Evolutionary conservation across 2,113 vertebrate species (phyloP).

Genomic region (Mesitornis unicolor): DNA sequence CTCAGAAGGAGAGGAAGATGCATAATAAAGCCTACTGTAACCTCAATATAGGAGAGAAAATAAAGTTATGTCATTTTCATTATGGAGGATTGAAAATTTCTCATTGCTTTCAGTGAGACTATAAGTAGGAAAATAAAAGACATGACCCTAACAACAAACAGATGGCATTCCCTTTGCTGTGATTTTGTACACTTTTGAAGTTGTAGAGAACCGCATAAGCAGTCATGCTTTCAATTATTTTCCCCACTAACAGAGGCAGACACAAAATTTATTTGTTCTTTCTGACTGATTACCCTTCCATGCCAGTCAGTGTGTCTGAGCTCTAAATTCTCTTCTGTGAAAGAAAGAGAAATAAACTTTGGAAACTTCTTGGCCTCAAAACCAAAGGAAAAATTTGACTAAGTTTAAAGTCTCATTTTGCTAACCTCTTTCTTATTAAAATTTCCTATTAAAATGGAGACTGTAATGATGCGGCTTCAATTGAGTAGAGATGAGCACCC

Average conservation of each 20-base stretch:
- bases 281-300: conserved; percentile 72
- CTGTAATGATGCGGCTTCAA: neutral
- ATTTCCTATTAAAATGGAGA: too few relatives aligned
- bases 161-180: conserved; percentile 69
- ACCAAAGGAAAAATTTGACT: conserved; percentile 39
- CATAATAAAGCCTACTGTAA: conserved; percentile 33
- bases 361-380: conserved; percentile 46
- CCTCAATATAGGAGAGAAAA: conserved; percentile 24
- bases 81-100: conserved; percentile 47
- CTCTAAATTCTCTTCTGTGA: conserved; percentile 56
- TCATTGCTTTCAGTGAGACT: conserved; percentile 58
- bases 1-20: conserved; percentile 27
- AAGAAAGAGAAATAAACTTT: conserved; percentile 64
- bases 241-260: conserved; percentile 66
- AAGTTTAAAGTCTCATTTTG: conserved; percentile 58
- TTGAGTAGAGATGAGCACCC: neutral
- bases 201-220: conserved; percentile 67
- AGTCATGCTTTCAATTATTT: conserved; percentile 80
- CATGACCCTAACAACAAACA: conserved; percentile 77
- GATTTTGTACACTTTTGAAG: conserved; percentile 75
- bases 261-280: conserved; percentile 71
- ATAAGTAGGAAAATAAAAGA: conserved; percentile 72
- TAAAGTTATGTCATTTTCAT: conserved; percentile 66
- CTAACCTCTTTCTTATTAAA: neutral
- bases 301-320: conserved; percentile 36